phyloP scores from a whole-genome alignment of 2,797 vertebrate genomes.

The Myotis daubentonii region DNA sequence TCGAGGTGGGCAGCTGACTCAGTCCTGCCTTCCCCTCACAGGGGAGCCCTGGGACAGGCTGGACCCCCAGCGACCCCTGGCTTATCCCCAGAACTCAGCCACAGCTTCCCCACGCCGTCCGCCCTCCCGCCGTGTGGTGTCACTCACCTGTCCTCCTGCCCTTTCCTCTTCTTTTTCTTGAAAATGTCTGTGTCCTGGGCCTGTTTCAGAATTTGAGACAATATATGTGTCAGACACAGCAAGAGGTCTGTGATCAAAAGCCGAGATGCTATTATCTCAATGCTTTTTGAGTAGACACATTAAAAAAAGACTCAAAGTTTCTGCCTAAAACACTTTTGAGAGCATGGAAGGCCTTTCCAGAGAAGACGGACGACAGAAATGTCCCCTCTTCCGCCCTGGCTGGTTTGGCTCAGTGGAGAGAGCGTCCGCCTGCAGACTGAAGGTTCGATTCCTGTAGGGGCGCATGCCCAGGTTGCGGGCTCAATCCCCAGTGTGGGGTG shows the following conservation, averaged over 20 bases:
- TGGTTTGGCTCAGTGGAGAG: too few relatives aligned
- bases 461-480: too few relatives aligned
- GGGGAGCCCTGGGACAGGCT: too few relatives aligned
- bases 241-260: background rate
- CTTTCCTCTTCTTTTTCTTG: slow-evolving; percentile 89
- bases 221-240: background rate
- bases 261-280: background rate
- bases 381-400: too few relatives aligned
- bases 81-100: too few relatives aligned
- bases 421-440: too few relatives aligned
- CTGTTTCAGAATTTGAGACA: slow-evolving; percentile 63
- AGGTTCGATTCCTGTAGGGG: too few relatives aligned
- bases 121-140: fast-evolving
- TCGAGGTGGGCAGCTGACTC: background rate
- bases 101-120: too few relatives aligned
- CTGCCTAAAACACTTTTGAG: background rate
- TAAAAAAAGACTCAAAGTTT: background rate
- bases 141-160: slow-evolving; percentile 88
- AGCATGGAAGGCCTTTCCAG: background rate
- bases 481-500: too few relatives aligned
- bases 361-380: background rate
- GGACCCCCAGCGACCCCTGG: too few relatives aligned
- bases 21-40: background rate
- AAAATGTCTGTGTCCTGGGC: slow-evolving; percentile 78
- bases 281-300: background rate